Conservation (phyloP, 2,797 vertebrate genomes). For the Melanotaenia trifasciata region DNA sequence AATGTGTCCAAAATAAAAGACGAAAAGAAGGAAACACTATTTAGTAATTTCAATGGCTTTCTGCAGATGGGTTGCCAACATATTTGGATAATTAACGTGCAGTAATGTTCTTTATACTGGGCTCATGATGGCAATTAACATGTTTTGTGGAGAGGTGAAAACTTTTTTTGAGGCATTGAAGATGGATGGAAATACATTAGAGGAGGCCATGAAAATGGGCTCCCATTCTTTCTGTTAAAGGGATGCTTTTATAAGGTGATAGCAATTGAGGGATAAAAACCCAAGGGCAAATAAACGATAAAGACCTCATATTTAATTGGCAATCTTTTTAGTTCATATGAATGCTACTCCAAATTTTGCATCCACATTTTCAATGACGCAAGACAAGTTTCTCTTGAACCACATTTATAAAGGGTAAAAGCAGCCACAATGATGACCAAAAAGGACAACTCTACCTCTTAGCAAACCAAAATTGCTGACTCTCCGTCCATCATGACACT, state of each 20-base stretch:
- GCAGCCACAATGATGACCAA: conserved; percentile 69
- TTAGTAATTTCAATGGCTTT: conserved; percentile 85
- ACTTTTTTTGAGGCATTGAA: conserved; percentile 85
- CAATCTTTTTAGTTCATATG: conserved; percentile 79
- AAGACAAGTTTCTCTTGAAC: conserved; percentile 80
- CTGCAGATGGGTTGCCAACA: conserved; percentile 87
- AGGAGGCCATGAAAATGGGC: conserved; percentile 84
- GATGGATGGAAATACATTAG: conserved; percentile 86
- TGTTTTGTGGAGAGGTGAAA: conserved; percentile 86
- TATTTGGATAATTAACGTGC: conserved; percentile 88
- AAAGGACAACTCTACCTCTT: conserved; percentile 74
- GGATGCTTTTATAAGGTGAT: conserved; percentile 86
- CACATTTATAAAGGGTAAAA: conserved; percentile 70
- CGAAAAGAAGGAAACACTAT: conserved; percentile 83
- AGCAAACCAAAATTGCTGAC: conserved; percentile 65
- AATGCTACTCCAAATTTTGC: conserved; percentile 79
- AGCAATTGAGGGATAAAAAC: conserved; percentile 82
- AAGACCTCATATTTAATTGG: conserved; percentile 86
- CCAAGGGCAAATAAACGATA: conserved; percentile 84
- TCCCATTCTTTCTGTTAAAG: conserved; percentile 83
- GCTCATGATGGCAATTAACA: conserved; percentile 85
- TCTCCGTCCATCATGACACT: conserved; percentile 66
- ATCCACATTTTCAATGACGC: conserved; percentile 75
- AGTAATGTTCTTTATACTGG: conserved; percentile 86
- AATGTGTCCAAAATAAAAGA: conserved; percentile 86